Evolutionary conservation across 2,888 invertebrate species (phyloP).

Genomic region (Alcis repandata): DNA sequence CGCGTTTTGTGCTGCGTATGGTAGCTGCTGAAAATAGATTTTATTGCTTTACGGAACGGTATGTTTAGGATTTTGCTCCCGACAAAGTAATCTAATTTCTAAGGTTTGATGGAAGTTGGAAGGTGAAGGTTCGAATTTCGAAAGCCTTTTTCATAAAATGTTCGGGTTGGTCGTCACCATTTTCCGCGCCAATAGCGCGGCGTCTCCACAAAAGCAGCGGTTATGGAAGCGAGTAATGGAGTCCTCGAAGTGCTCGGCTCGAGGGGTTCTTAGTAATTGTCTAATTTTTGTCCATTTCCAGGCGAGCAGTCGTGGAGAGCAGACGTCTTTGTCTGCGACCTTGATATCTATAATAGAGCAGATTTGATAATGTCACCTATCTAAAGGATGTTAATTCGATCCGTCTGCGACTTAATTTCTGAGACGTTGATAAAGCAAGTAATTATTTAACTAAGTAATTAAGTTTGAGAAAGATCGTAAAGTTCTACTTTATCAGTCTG

Average conservation of each 20-base stretch:
- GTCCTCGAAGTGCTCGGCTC: conserved; percentile 49
- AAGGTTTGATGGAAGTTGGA: conserved; percentile 41
- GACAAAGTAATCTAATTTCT: conserved; percentile 49
- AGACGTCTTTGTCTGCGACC: conserved; percentile 28
- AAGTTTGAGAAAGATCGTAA: conserved; percentile 17
- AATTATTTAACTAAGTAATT: conserved; percentile 19
- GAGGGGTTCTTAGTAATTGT: conserved; percentile 50
- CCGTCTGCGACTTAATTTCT: conserved; percentile 16
- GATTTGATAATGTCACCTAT: conserved; percentile 24
- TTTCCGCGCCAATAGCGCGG: conserved; percentile 57
- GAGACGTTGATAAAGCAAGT: conserved; percentile 22
- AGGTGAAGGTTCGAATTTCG: conserved; percentile 35
- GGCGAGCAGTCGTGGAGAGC: conserved; percentile 40
- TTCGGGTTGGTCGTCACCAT: conserved; percentile 54
- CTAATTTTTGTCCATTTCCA: conserved; percentile 48
- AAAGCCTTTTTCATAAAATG: conserved; percentile 50
- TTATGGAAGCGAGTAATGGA: conserved; percentile 59
- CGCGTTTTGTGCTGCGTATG: conserved; percentile 47
- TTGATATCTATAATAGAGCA: conserved; percentile 4
- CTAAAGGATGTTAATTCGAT: conserved; percentile 15
- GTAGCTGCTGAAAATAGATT: conserved; percentile 59
- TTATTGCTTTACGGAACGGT: conserved; percentile 53
- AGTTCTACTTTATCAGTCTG: conserved; percentile 11
- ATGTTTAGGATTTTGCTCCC: conserved; percentile 35
- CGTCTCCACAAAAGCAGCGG: conserved; percentile 60